Evolutionary conservation across 2,113 vertebrate species (phyloP).

Genomic region (Odontophorus gujanensis): DNA sequence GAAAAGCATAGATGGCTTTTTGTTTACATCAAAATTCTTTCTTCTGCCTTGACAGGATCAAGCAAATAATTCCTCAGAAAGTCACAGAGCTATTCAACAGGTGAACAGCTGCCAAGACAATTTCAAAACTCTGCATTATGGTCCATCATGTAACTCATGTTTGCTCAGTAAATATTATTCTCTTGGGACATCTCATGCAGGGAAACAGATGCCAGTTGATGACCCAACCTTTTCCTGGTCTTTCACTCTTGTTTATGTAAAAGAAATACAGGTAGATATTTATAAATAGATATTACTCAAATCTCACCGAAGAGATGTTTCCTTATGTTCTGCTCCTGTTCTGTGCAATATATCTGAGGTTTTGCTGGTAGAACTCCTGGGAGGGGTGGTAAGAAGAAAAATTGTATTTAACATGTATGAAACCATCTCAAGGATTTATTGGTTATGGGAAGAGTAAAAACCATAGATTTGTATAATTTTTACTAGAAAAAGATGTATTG

Average conservation of each 20-base stretch:
- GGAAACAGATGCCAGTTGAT: constrained; percentile 59
- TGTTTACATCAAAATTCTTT: constrained; percentile 64
- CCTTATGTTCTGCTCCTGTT: neutral
- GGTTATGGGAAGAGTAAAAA: constrained; percentile 32
- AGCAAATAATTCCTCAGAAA: constrained; percentile 70
- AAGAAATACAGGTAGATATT: constrained; percentile 40
- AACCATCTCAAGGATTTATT: constrained; percentile 66
- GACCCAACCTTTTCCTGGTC: constrained; percentile 11
- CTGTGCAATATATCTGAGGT: neutral
- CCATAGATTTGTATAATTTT: constrained; percentile 70
- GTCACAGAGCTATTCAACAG: constrained; percentile 71
- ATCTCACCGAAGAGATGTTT: constrained; percentile 48
- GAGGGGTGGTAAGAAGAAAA: neutral
- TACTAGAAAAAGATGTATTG: constrained; percentile 73
- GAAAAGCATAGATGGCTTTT: constrained; percentile 69
- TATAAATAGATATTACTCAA: constrained; percentile 54
- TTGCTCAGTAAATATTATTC: constrained; percentile 45
- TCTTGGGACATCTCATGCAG: constrained; percentile 41
- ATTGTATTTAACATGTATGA: constrained; percentile 28
- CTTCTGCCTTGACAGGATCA: constrained; percentile 68
- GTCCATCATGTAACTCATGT: constrained; percentile 59
- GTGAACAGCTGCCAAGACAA: constrained; percentile 75
- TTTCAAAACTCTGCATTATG: constrained; percentile 67
- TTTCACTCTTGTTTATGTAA: constrained; percentile 44
- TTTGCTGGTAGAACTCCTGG: constrained; percentile 32